A percentile compares a stretch with the other conserved stretches of the same genome.
Conservation (phyloP, 2,888 invertebrate genomes). For the Folsomia candida region DNA sequence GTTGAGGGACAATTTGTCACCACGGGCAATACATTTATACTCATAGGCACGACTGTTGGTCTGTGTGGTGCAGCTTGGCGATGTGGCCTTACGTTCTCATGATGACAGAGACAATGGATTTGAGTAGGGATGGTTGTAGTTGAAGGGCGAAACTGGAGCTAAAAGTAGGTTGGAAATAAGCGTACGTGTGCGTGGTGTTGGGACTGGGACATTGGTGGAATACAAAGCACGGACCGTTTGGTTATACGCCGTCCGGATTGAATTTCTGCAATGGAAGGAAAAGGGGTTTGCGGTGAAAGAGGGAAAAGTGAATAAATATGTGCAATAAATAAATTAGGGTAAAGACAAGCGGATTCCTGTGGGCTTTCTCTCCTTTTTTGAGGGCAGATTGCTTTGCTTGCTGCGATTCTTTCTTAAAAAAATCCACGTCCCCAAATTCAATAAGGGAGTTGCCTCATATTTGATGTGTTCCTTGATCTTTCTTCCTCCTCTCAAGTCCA, state of each 20-base stretch:
- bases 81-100: neutral
- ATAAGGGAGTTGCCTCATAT: neutral
- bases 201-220: neutral
- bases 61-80: no score
- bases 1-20: slow-evolving; percentile 4
- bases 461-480: neutral
- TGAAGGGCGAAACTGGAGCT: neutral
- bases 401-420: neutral
- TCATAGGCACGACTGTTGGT: neutral
- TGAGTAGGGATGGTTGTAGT: neutral
- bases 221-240: neutral
- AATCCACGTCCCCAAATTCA: slow-evolving; percentile 15
- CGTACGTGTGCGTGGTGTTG: neutral
- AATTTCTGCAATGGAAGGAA: neutral
- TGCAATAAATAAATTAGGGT: slow-evolving; percentile 22
- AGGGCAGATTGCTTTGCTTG: neutral
- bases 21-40: neutral
- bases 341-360: slow-evolving; percentile 13
- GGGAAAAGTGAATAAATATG: slow-evolving; percentile 16
- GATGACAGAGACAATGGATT: no score
- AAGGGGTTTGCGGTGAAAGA: neutral
- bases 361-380: neutral
- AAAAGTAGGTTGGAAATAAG: neutral
- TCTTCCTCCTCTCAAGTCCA: neutral
- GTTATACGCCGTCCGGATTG: neutral